Base-by-base conservation (phyloP, 2,113 vertebrate genomes). In the Baryphthengus martii region DNA sequence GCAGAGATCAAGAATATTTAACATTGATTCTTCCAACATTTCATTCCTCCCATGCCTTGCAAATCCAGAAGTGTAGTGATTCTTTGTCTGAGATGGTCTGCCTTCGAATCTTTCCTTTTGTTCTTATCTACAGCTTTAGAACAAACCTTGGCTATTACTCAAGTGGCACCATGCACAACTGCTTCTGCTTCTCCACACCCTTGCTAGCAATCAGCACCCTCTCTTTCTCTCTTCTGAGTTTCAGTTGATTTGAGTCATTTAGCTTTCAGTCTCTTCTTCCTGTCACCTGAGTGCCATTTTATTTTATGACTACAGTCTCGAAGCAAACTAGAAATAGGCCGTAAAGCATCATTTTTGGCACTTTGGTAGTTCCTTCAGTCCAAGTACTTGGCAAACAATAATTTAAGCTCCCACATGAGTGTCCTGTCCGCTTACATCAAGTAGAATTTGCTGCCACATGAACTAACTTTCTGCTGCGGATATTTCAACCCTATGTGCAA, bases 1-100 rank as follows among this genome's bases (percentile, higher is more conserved):
- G 76, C 44, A 84, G 88, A 90, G 89, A 82, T 91, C 91, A 97
- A 81, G 81, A 71, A 83, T 63, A 62, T 92, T 80, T 62, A 72
- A 12, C 28, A 7, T 45, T 74, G 73, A 44, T n/a, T 95, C 49
- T 90, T 95, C 63, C 90, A 80, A 50, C 42, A 58, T 50, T 94
- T 94, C 40, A 42, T 79, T 93, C 84, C 67, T 93, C 40, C 68
- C 12, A 31, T 8, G 31, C 74, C 44, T 93, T 52, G 59, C 23
- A 68, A 94, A 56, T 67, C 61, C 42, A 44, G 26, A 65, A 63
- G 33, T 11, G 17, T 47, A 71, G 55, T 13, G 50, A 67, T 74
- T 80, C 61, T 87, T 93, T 76, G 42, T 65, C 47, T 53, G 33
- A 56, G 78, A 81, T 56, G 37, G 3, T 85, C 44, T 86, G 47